Base-by-base conservation (phyloP, 2,888 invertebrate species). In the Timandra comae region DNA sequence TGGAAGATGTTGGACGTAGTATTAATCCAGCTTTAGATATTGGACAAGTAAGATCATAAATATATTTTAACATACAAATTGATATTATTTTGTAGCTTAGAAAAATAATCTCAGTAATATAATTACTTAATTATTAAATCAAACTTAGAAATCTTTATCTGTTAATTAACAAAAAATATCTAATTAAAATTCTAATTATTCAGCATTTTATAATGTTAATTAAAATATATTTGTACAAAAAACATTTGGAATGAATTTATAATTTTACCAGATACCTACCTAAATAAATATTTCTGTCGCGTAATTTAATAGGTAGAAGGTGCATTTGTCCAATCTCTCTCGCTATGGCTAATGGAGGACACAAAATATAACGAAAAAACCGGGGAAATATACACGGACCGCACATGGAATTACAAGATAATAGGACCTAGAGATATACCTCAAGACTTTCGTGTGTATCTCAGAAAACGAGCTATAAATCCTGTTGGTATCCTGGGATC, bases 1-100 rank as follows among this genome's bases (percentile, higher is more conserved):
- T 66, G 19, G 61, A 63, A 69, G 93, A 93, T 58, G 87, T 86
- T 3, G 93, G 93, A 3, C 81, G 88, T 38, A 91, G 91, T 63
- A 66, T 92, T 41, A 93, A 89, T 70, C 93, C 92, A 20, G 77
- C 87, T 38, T 74, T 93, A 29, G 93, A 93, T 59, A 69, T 93
- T 30, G 93, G 92, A 1, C 93, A 93, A 77, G 88, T 81, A 46
- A 49, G 38, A 2, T 12, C 37, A 12, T 6, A 21, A 22, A 27
- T 3, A n/a, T 22, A 7, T 7, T 1, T 4, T 7, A 8, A 22
- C 1, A 22, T n/a, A n/a, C n/a, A n/a, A n/a, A n/a, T n/a, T n/a
- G n/a, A n/a, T n/a, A n/a, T n/a, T n/a, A n/a, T n/a, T n/a, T n/a
- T n/a, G n/a, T n/a, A n/a, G n/a, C n/a, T n/a, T n/a, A n/a, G n/a